These are phyloP conservation scores for Sarcophaga carnaria DNA, from an alignment of 2,888 invertebrate genomes.

Conservation along the genomic window DNA sequence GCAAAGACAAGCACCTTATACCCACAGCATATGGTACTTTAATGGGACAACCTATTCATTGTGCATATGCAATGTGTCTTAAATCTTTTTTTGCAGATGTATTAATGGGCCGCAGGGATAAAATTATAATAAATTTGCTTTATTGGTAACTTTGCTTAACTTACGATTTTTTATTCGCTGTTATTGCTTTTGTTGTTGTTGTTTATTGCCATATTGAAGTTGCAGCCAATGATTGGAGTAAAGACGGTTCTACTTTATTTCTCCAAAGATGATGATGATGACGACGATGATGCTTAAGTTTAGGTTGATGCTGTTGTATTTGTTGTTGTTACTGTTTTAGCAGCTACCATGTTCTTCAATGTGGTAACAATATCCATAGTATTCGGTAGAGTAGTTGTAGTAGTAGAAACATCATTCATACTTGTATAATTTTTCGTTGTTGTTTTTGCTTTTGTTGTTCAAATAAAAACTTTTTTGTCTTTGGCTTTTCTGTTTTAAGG, in stretches of 20 bases:
- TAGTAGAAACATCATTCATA: conserved; percentile 67
- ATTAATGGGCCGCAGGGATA: conserved; percentile 71
- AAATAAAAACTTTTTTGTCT: conserved; percentile 23
- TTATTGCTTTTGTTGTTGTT: conserved; percentile 53
- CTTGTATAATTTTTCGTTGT: conserved; percentile 18
- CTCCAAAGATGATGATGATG: conserved; percentile 17
- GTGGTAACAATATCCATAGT: conserved; percentile 23
- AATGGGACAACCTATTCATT: conserved; percentile 28
- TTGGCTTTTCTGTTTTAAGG: conserved; percentile 31
- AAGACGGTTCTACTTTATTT: conserved; percentile 41
- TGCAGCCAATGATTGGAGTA: conserved; percentile 40
- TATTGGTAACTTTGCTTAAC: conserved; percentile 75
- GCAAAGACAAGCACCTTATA: background rate
- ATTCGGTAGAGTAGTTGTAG: conserved; percentile 35
- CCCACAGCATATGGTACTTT: background rate
- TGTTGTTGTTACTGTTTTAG: conserved; percentile 31
- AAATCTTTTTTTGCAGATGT: conserved; percentile 66
- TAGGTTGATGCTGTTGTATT: conserved; percentile 31
- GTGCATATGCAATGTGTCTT: conserved; percentile 53
- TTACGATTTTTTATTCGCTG: conserved; percentile 57
- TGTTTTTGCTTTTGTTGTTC: conserved; percentile 39
- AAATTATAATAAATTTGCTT: conserved; percentile 79
- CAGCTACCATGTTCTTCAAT: conserved; percentile 47
- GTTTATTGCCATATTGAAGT: background rate
- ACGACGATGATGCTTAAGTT: conserved; percentile 51